phyloP scores from a whole-genome alignment of 2,888 invertebrate genomes.

The Noctua fimbriata region DNA sequence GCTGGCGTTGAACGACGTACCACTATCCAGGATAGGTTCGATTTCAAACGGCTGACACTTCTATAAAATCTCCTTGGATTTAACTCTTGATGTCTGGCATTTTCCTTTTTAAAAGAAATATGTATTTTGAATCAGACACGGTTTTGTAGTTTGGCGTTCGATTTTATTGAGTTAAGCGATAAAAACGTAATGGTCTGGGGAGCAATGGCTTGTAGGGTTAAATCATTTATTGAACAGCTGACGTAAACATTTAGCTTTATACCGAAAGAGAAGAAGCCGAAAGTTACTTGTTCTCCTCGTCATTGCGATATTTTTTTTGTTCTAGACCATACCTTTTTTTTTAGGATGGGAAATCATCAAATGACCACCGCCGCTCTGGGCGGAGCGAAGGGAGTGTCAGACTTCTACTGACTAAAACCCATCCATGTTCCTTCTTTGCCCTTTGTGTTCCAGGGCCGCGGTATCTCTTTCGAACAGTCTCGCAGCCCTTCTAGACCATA shows the following conservation, averaged over 20 bases:
- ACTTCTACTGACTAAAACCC: too few relatives aligned
- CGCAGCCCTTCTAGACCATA: too few relatives aligned
- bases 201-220: not conserved
- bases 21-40: conserved; percentile 63
- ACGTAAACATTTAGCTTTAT: not conserved
- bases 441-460: too few relatives aligned
- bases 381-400: too few relatives aligned
- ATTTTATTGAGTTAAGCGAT: conserved; percentile 13
- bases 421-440: too few relatives aligned
- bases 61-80: conserved; percentile 42
- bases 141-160: not conserved
- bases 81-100: conserved; percentile 40
- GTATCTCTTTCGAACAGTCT: too few relatives aligned
- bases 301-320: too few relatives aligned
- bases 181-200: not conserved
- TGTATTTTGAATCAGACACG: conserved; percentile 23
- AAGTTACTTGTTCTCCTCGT: too few relatives aligned
- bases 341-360: too few relatives aligned
- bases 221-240: not conserved
- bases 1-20: conserved; percentile 69
- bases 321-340: too few relatives aligned
- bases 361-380: too few relatives aligned
- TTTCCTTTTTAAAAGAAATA: conserved; percentile 31
- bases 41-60: conserved; percentile 46
- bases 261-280: too few relatives aligned